phyloP scores from a whole-genome alignment of 2,888 invertebrate species.

The Chrysotoxum bicinctum region DNA sequence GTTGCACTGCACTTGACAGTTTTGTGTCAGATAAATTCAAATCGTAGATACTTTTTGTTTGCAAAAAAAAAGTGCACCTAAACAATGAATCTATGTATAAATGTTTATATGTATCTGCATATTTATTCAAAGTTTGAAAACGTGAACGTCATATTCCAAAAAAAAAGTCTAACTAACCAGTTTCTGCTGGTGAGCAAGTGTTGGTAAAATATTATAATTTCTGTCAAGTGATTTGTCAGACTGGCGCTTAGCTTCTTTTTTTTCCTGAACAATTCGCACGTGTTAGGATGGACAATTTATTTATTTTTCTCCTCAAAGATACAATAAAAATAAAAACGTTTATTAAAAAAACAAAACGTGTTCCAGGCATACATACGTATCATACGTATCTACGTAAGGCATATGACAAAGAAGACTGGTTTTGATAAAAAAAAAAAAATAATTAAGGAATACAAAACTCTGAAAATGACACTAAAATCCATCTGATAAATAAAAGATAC shows the following conservation, averaged over 20 bases:
- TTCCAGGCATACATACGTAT: neutral
- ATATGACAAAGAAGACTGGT: neutral
- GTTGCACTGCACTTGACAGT: neutral
- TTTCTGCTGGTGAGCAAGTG: neutral
- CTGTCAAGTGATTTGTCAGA: conserved; percentile 34
- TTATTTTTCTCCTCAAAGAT: neutral
- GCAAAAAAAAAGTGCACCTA: neutral
- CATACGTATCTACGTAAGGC: neutral
- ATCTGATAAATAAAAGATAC: conserved; percentile 4
- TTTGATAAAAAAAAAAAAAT: neutral
- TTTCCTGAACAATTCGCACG: conserved; percentile 14
- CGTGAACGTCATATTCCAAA: neutral
- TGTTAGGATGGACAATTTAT: neutral
- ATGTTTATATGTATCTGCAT: neutral
- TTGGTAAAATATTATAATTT: neutral
- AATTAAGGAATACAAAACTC: neutral
- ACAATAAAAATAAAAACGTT: neutral
- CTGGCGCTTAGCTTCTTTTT: conserved; percentile 33
- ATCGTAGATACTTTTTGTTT: neutral
- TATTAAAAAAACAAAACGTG: neutral
- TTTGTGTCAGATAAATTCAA: neutral
- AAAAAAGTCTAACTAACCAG: neutral
- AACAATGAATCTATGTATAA: neutral
- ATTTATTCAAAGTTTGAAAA: neutral
- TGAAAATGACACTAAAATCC: conserved; percentile 7